Base-by-base conservation (phyloP, 2,113 vertebrate species). In the Nesoenas mayeri region DNA sequence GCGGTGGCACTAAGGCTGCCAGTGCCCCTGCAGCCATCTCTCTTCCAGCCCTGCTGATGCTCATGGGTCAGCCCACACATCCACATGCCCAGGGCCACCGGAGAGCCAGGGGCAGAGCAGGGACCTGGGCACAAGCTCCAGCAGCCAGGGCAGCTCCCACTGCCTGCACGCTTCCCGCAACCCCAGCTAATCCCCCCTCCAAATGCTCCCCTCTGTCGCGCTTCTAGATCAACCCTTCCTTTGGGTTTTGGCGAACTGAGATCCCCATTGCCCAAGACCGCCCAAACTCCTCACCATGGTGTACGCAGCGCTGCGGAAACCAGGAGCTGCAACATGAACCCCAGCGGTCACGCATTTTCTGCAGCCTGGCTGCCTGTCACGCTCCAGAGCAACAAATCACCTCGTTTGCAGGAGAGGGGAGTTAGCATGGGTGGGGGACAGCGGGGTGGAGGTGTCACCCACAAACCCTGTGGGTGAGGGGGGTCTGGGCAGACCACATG, bases 231-330 rank as follows among this genome's bases (percentile, higher is more conserved):
- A 73, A 12, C 4, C 29, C 48, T 56, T 42, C 40, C 10, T 34
- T 22, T 28, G 32, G 21, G 12, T 26, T 21, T 40, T 8, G 22
- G 32, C 0, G 0, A 75, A 11, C 38, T 28, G 4, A 24, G 38
- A 56, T 10, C 34, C 66, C 16, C 0, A 0, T 3, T 15, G 3
- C 25, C 62, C 1, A 0, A 58, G 66, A 58, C 28, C 32, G 25
- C 38, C 24, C 60, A 8, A 4, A 14, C 60, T 31, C 77, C 16
- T 60, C 38, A 0, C 12, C 0, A 1, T 1, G 64, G 3, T 40
- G 78, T 36, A n/a, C 1, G 66, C 2, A 40, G 50, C 51, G 61
- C 79, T 29, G 85, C 75, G 29, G 87, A 14, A 29, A 40, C 2
- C 31, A 22, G 51, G 50, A 90, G 54, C 48, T 4, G 19, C 11